Evolutionary conservation across 2,113 vertebrate species (phyloP), one percentile per base, ranked within the genome.

Genomic region (Nyctereutes procyonoides): DNA sequence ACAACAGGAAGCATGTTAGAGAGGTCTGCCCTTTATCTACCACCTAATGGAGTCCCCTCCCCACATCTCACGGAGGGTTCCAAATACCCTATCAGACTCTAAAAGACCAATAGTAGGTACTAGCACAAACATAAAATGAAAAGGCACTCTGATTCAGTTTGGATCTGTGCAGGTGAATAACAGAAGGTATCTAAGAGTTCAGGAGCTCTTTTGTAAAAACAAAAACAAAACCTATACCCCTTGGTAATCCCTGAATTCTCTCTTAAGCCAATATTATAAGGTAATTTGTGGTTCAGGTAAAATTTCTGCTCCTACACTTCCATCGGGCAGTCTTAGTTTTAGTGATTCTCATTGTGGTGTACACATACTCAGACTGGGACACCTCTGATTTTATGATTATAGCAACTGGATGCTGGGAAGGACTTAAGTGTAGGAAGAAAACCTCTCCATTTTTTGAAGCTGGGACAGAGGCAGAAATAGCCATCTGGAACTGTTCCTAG

Each of bases 301-400:
- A 90, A 95, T 51, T 67, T 92, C 93, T 71, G 85, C 63, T 73
- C 81, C 58, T 35, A 90, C 9, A 12, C 69, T 84, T 93, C 80
- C 38, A 84, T 71, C 71, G 80, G 15, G 56, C 90, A 95, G 84
- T 63, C 92, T 97, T 96, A 76, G 8, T 90, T 92, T 81, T 76
- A 95, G 76, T 76, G 8, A 2, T 96, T 96, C 43, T 95, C 76
- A 83, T 86, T 94, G 88, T 96, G 48, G 92, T 97, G 12, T 67
- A 24, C 53, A 96, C 97, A 98, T 62, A 96, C 14, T 58, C n/a
- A 79, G 80, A 8, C 63, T 30, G 20, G 53, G 51, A 96, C 95
- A 95, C 73, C 62, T 62, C 91, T 96, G 95, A 58, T 94, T 92
- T 91, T 95, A 51, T 5, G 62, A 82, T 58, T 93, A 58, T 24